Evolutionary conservation across 2,113 vertebrate genomes (phyloP).

Genomic region (Nothoprocta perdicaria): DNA sequence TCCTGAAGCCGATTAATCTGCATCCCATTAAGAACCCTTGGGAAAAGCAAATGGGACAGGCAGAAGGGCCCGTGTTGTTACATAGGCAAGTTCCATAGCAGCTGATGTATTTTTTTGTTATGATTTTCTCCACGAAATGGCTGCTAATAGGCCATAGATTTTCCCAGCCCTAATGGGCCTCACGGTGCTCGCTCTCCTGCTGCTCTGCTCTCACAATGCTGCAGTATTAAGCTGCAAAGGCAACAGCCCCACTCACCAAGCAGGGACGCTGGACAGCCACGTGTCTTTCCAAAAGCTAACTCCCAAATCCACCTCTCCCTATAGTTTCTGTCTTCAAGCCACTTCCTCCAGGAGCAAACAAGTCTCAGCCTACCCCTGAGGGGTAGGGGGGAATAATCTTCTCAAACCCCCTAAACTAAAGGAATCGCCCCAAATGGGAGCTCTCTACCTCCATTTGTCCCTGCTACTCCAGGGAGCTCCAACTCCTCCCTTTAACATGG

Average conservation of each 20-base stretch:
- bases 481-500: neutral
- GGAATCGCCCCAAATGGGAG: neutral
- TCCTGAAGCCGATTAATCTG: conserved; percentile 6
- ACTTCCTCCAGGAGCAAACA: neutral
- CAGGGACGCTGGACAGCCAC: conserved; percentile 17
- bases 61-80: conserved; percentile 4
- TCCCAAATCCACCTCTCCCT: neutral
- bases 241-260: conserved; percentile 40
- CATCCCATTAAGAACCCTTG: conserved; percentile 37
- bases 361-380: neutral
- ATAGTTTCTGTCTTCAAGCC: neutral
- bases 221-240: conserved; percentile 53
- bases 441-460: neutral
- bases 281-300: neutral
- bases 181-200: conserved; percentile 50
- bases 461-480: neutral
- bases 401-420: neutral
- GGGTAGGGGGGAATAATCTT: too few species aligned
- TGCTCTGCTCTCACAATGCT: conserved; percentile 36
- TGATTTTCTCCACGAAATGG: conserved; percentile 14
- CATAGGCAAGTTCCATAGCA: neutral
- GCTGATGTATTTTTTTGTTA: conserved; percentile 30
- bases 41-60: conserved; percentile 39
- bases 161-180: conserved; percentile 68
- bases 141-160: conserved; percentile 61